Evolutionary conservation across 1,140 invertebrate species (phyloP), one percentile per base, ranked within the genome.

Genomic region (Bathynomus jamesi): DNA sequence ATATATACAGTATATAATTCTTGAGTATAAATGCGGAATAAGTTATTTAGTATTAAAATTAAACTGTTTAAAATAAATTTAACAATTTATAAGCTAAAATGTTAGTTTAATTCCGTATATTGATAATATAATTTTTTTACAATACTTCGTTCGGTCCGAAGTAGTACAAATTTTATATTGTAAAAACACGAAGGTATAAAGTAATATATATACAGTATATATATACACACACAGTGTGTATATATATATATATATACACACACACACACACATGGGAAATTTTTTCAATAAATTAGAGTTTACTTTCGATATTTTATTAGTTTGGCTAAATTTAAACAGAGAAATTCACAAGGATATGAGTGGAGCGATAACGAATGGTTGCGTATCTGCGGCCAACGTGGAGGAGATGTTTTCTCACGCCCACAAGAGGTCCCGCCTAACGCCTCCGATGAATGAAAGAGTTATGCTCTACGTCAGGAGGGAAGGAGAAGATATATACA

Each of bases 401-500:
- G 71, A 68, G n/a, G 74, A 74, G n/a, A 67, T 76, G 8, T 78
- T 76, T 70, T 71, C 71, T 24, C 75, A 74, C 63, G 64, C 74
- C 13, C 69, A 66, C 60, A 82, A 82, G 72, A 73, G 82, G 64
- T 78, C 79, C 53, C 69, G 79, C 8, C 75, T 82, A 69, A 78
- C 83, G 73, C 87, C 91, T 78, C 86, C 90, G 76, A 84, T 91
- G 76, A 89, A 86, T 79, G 91, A 96, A 84, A 85, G 92, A 81
- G 94, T 99, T 28, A 95, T 99, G 90, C 83, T 99, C 10, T 99
- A 98, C 83, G 95, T 98, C 21, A 87, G 95, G 77, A 94, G 98
- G 82, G 92, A 96, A 81, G 89, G 92, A 67, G 96, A 99, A 82
- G 91, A 95, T 75, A 89, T 95, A 24, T 99, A 95, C 82, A 98